Percentiles rank a stretch among this genome's conserved stretches.
Conservation (phyloP, 2,797 vertebrate genomes). For the Acipenser transmontanus region DNA sequence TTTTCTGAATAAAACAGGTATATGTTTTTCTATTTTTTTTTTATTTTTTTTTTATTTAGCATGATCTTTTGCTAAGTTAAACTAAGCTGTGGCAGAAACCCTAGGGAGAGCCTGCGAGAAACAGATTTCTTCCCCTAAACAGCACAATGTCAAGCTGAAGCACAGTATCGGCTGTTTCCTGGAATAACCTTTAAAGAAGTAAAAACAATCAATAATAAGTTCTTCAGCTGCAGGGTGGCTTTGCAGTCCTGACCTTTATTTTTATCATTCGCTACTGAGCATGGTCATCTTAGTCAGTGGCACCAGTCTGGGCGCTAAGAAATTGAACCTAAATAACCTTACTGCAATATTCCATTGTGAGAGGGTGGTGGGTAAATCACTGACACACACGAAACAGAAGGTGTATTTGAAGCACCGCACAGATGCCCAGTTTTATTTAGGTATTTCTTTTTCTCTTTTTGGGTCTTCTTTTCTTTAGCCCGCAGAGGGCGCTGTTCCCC, state of each 20-base stretch:
- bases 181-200: conserved; percentile 19
- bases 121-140: not conserved
- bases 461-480: no score
- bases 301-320: no score
- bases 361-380: no score
- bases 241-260: conserved; percentile 64
- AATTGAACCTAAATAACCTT: no score
- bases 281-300: no score
- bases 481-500: no score
- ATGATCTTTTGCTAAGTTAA: not conserved
- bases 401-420: no score
- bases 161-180: not conserved
- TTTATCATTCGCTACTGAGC: no score
- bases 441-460: no score
- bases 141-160: not conserved
- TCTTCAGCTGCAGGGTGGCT: conserved; percentile 56
- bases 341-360: no score
- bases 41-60: not conserved
- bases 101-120: not conserved
- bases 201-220: conserved; percentile 63
- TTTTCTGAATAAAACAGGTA: not conserved
- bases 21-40: not conserved
- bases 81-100: not conserved
- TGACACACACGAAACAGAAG: no score
- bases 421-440: no score